phyloP scores from a whole-genome alignment of 2,888 invertebrate species.

The Rotaria sp. region DNA sequence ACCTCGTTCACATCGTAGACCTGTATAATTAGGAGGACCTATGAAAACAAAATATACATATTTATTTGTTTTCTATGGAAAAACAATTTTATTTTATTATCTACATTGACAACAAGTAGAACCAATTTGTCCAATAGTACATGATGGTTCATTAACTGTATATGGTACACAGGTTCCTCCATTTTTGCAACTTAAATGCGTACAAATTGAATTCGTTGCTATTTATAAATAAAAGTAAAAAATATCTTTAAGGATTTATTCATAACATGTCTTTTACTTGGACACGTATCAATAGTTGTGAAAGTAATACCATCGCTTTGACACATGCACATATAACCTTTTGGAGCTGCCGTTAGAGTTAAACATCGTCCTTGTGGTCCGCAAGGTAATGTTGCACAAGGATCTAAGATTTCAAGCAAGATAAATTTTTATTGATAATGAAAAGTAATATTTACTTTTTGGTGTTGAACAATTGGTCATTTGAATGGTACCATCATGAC shows the following conservation, averaged over 20 bases:
- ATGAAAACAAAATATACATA: neutral
- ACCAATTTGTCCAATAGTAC: slow-evolving; percentile 34
- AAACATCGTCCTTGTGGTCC: slow-evolving; percentile 30
- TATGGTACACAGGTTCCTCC: slow-evolving; percentile 40
- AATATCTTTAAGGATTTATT: neutral
- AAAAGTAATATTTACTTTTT: slow-evolving; percentile 29
- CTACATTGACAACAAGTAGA: slow-evolving; percentile 39
- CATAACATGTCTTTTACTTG: neutral
- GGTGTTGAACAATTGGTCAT: slow-evolving; percentile 23
- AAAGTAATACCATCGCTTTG: slow-evolving; percentile 31
- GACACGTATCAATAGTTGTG: slow-evolving; percentile 25
- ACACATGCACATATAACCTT: slow-evolving; percentile 38
- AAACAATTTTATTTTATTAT: neutral
- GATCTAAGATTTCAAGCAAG: neutral
- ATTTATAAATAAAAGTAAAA: neutral
- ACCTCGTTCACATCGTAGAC: slow-evolving; percentile 39
- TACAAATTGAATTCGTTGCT: slow-evolving; percentile 25
- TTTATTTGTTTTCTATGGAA: neutral
- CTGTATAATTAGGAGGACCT: slow-evolving; percentile 33
- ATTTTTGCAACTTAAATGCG: slow-evolving; percentile 31
- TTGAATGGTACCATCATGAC: slow-evolving; percentile 29
- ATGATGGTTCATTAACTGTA: slow-evolving; percentile 32
- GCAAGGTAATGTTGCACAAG: slow-evolving; percentile 37
- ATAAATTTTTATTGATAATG: neutral
- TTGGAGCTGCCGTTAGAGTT: slow-evolving; percentile 28